Evolutionary conservation across 2,888 invertebrate genomes (phyloP).

Genomic region (Heliconius cydno): DNA sequence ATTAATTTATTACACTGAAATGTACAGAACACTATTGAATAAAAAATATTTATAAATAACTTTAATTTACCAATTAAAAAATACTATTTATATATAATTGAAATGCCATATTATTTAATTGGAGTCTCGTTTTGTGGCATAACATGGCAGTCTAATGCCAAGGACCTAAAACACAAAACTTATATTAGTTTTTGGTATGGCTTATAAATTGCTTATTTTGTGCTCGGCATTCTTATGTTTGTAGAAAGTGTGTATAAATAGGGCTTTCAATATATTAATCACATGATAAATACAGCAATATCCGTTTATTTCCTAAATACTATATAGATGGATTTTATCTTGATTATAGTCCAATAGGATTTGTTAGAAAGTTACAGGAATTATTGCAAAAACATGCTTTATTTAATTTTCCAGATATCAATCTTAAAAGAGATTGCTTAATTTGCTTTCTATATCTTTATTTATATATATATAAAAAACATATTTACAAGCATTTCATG

Average conservation of each 20-base stretch:
- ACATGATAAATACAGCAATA: too few species aligned
- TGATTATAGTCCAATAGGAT: too few species aligned
- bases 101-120: slow-evolving; percentile 9
- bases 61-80: slow-evolving; percentile 10
- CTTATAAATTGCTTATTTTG: not conserved
- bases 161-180: slow-evolving; percentile 50
- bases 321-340: too few species aligned
- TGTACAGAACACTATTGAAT: slow-evolving; percentile 32
- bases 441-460: too few species aligned
- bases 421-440: too few species aligned
- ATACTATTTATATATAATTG: slow-evolving; percentile 6
- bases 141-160: slow-evolving; percentile 47
- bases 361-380: too few species aligned
- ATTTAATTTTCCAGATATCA: too few species aligned
- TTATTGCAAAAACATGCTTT: too few species aligned
- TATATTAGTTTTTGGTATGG: slow-evolving; percentile 26
- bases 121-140: slow-evolving; percentile 10
- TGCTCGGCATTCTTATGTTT: slow-evolving; percentile 12
- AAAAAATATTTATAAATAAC: slow-evolving; percentile 11
- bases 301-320: too few species aligned
- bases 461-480: slow-evolving; percentile 46
- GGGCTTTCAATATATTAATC: not conserved
- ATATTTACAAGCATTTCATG: slow-evolving; percentile 29
- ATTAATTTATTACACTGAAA: slow-evolving; percentile 42
- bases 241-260: slow-evolving; percentile 15